Conservation (phyloP, 2,888 invertebrate species). For the Diogma glabrata region DNA sequence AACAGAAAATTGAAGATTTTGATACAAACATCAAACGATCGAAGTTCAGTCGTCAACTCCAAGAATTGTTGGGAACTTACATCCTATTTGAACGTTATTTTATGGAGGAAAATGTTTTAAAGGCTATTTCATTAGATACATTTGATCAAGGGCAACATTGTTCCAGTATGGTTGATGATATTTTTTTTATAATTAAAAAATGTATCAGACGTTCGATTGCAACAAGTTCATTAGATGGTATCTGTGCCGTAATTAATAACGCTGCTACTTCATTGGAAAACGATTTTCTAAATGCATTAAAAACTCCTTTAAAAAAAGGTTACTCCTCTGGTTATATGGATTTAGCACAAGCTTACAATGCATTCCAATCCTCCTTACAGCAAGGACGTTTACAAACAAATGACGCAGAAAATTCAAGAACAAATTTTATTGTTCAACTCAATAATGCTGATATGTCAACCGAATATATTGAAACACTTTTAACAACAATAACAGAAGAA, state of each 20-base stretch:
- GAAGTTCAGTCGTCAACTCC: conserved; percentile 62
- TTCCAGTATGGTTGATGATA: conserved; percentile 93
- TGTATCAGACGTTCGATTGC: conserved; percentile 87
- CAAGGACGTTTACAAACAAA: conserved; percentile 68
- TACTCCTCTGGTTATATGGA: conserved; percentile 70
- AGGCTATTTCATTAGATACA: conserved; percentile 73
- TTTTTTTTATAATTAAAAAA: conserved; percentile 93
- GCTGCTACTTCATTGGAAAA: conserved; percentile 79
- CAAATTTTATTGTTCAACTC: conserved; percentile 63
- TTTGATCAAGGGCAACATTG: conserved; percentile 61
- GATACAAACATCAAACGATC: conserved; percentile 59
- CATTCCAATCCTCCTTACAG: conserved; percentile 65
- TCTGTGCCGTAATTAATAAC: conserved; percentile 93
- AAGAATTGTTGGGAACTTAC: conserved; percentile 77
- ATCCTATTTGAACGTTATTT: conserved; percentile 89
- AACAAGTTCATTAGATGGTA: conserved; percentile 86
- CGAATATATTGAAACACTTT: conserved; percentile 81
- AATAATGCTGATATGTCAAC: conserved; percentile 87
- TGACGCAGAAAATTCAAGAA: conserved; percentile 64
- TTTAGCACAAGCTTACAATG: conserved; percentile 70
- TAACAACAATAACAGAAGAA: conserved; percentile 60
- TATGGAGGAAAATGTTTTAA: conserved; percentile 86
- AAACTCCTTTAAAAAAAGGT: conserved; percentile 57
- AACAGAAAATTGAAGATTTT: conserved; percentile 39
- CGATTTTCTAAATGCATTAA: conserved; percentile 63